Evolutionary conservation across 2,113 vertebrate species (phyloP), one percentile per base, ranked within the genome.

Genomic region (Alaudala cheleensis): DNA sequence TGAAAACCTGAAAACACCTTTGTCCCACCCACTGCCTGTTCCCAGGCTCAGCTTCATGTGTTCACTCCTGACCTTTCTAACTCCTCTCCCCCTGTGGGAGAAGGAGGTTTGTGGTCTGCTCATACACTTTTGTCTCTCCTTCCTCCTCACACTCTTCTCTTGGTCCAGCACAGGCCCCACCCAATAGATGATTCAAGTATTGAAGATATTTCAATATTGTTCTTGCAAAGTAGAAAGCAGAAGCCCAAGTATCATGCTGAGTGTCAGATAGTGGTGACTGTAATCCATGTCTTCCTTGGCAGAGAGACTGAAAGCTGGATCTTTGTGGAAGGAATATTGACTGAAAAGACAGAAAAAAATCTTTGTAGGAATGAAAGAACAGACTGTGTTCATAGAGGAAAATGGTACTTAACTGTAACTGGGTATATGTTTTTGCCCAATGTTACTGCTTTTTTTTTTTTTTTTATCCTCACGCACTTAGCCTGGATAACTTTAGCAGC

Each of bases 51-150:
- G 3, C 33, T 86, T 92, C 7, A 9, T 12, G 51, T 6, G 3
- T 33, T 77, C 54, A 10, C 33, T 86, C 12, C 22, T 84, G 58
- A 44, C 23, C 23, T 69, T 81, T 69, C 9, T 45, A 39, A 17
- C 10, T 72, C 6, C 15, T 64, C 19, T 69, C 31, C 33, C 22
- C 12, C 6, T 4, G 0, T 5, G 3, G 25, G 12, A 10, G 8
- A 19, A 6, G 12, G 29, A 12, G 12, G n/a, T 26, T 49, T 62
- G 11, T 66, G 16, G 12, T 73, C 49, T 23, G 13, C 73, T 47
- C 5, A 0, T 80, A 77, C 29, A 40, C 10, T 28, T 28, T 78
- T 26, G n/a, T 71, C 11, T 87, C 8, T 79, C n/a, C 31, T 83
- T 82, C n/a, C 17, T 78, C 14, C 26, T 77, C 33, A 56, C 4